Evolutionary conservation across 2,797 vertebrate species (phyloP).

Genomic region (Meriones psammophilus): DNA sequence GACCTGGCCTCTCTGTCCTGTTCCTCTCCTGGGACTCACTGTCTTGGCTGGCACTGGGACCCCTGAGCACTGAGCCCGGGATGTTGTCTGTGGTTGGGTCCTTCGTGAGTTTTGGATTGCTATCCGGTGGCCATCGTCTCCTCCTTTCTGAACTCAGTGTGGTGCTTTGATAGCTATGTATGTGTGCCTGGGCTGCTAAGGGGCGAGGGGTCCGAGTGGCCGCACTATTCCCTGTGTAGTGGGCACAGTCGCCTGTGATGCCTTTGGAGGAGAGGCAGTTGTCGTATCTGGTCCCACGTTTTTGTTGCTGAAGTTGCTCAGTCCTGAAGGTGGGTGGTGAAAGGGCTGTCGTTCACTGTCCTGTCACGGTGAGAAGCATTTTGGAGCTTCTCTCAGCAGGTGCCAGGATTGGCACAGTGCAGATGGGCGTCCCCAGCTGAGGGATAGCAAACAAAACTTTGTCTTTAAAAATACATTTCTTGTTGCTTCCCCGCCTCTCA

Average conservation of each 20-base stretch:
- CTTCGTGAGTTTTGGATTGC: background rate
- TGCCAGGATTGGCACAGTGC: background rate
- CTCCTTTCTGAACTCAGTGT: background rate
- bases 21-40: background rate
- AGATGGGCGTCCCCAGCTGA: too few relatives aligned
- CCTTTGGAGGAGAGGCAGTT: slow-evolving; percentile 31
- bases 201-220: background rate
- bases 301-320: background rate
- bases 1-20: background rate
- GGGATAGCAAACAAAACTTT: background rate
- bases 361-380: background rate
- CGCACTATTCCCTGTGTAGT: background rate
- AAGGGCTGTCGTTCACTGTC: background rate
- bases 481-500: background rate
- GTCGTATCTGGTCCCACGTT: background rate
- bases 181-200: background rate
- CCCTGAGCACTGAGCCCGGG: background rate
- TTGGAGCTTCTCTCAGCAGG: background rate
- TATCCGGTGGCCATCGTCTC: background rate
- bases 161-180: background rate
- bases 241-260: background rate
- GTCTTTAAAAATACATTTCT: background rate
- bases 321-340: background rate
- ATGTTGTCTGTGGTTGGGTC: background rate
- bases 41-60: background rate